Percentiles rank a stretch among this genome's conserved stretches.
Conservation (phyloP, 2,113 vertebrate genomes). For the Aspidoscelis tigris region DNA sequence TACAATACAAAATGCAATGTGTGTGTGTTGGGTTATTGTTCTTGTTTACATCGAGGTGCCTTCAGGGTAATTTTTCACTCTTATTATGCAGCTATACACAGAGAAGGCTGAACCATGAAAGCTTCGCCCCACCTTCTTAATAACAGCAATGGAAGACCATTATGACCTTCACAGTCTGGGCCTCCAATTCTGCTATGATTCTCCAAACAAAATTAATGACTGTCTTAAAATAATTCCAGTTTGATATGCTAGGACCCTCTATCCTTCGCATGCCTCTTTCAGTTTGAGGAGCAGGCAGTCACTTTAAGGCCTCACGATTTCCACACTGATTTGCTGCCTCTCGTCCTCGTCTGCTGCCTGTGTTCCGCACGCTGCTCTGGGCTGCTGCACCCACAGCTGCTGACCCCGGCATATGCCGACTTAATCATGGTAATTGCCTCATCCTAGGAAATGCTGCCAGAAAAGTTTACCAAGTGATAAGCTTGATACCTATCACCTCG, state of each 20-base stretch:
- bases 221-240: constrained; percentile 2
- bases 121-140: too few relatives aligned
- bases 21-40: too few relatives aligned
- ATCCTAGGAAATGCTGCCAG: constrained; percentile 41
- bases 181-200: neutral
- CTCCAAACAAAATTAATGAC: neutral
- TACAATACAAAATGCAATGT: too few relatives aligned
- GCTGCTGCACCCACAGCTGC: constrained; percentile 33
- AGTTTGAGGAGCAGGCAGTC: neutral
- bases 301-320: constrained; percentile 8
- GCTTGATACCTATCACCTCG: constrained; percentile 40
- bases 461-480: constrained; percentile 44
- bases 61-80: too few relatives aligned
- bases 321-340: constrained; percentile 11
- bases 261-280: neutral
- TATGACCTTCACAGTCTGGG: neutral
- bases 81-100: too few relatives aligned
- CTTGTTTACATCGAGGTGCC: too few relatives aligned
- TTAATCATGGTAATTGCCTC: constrained; percentile 44
- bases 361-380: constrained; percentile 31
- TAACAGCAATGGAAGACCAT: neutral
- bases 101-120: too few relatives aligned
- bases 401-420: constrained; percentile 40
- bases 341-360: neutral
- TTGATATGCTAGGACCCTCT: neutral